Percentiles rank a stretch among this genome's conserved stretches.
Evolutionary conservation across 2,797 vertebrate genomes (phyloP).

Genomic region (Carcharodon carcharias): DNA sequence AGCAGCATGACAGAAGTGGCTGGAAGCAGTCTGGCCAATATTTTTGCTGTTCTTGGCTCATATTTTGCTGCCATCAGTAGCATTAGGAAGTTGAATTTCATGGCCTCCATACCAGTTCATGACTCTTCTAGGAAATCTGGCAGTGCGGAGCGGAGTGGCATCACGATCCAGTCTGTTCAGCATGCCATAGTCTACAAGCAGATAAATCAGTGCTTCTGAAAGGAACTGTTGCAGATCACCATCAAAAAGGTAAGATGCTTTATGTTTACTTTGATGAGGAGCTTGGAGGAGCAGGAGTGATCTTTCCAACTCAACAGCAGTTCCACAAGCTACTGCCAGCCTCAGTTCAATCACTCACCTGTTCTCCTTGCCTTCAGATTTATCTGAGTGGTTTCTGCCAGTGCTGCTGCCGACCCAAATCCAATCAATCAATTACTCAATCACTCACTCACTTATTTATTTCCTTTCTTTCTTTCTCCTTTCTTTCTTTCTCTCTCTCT

Average conservation of each 20-base stretch:
- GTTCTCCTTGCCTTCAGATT: background rate
- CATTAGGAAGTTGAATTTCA: no score
- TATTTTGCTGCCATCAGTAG: no score
- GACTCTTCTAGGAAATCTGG: background rate
- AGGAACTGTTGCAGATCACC: background rate
- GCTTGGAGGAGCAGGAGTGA: background rate
- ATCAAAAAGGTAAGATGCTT: background rate
- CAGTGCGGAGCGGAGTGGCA: background rate
- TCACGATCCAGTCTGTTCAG: background rate
- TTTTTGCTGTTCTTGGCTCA: no score
- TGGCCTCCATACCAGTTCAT: background rate
- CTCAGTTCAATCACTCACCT: background rate
- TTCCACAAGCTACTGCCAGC: background rate
- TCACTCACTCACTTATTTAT: no score
- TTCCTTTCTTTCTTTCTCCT: no score
- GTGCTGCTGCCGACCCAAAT: background rate
- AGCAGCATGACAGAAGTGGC: no score
- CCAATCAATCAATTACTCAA: background rate
- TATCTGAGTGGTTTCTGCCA: background rate
- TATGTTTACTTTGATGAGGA: background rate
- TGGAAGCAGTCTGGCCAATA: no score
- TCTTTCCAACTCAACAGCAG: no score
- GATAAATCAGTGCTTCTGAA: background rate
- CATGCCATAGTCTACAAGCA: background rate
- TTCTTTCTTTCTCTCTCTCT: no score